Evolutionary conservation across 2,888 invertebrate genomes (phyloP).

Genomic region (Adelphocoris suturalis): DNA sequence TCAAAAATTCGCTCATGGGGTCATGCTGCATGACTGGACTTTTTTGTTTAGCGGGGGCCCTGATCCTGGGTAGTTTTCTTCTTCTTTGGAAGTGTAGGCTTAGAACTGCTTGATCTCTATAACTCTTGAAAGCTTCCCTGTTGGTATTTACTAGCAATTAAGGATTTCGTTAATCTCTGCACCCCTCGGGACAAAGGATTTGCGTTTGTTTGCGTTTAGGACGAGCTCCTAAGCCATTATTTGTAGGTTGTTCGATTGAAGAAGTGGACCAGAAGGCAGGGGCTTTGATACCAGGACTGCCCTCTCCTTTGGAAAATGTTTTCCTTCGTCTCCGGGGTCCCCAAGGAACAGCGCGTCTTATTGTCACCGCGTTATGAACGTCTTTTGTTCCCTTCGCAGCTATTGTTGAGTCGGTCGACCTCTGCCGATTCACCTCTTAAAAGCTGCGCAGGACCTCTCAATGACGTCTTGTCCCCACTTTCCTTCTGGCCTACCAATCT

Average conservation of each 20-base stretch:
- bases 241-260: not conserved
- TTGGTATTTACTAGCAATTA: too few relatives aligned
- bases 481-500: not conserved
- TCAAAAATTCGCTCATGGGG: too few relatives aligned
- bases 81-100: too few relatives aligned
- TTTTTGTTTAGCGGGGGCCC: too few relatives aligned
- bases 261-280: not conserved
- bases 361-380: constrained; percentile 32
- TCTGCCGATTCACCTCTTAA: not conserved
- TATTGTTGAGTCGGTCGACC: constrained; percentile 17
- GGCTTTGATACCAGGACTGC: not conserved
- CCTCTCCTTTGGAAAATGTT: constrained; percentile 24
- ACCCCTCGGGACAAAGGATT: too few relatives aligned
- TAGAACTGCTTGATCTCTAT: too few relatives aligned
- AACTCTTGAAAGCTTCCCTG: too few relatives aligned
- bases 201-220: too few relatives aligned
- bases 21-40: too few relatives aligned
- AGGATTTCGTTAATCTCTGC: too few relatives aligned
- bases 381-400: constrained; percentile 19
- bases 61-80: too few relatives aligned
- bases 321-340: not conserved
- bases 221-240: not conserved
- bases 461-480: not conserved
- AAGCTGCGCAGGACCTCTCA: not conserved
- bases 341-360: not conserved